Conservation (phyloP, 2,797 vertebrate species). For the Muraenolepis orangiensis region DNA sequence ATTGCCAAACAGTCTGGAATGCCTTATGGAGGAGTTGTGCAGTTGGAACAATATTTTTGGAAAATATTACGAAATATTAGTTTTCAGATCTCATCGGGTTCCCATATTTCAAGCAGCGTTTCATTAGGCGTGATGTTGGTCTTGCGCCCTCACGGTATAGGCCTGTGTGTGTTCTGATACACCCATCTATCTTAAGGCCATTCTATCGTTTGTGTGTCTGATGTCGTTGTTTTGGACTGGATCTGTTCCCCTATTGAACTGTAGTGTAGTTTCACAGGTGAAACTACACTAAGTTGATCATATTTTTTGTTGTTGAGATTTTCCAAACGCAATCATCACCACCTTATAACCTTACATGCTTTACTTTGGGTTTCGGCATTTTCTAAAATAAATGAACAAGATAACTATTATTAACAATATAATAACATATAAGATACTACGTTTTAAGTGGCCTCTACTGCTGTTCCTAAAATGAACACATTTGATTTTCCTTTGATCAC, state of each 20-base stretch:
- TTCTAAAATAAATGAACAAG: conserved; percentile 9
- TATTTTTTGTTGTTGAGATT: too few relatives aligned
- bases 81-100: background rate
- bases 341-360: background rate
- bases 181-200: background rate
- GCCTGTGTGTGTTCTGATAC: background rate
- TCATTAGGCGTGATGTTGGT: background rate
- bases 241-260: background rate
- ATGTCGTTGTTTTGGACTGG: background rate
- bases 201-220: background rate
- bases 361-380: background rate
- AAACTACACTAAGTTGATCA: too few relatives aligned
- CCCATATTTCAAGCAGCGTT: background rate
- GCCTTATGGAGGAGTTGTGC: background rate
- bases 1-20: background rate
- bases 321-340: background rate
- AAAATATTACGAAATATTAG: background rate
- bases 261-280: conserved; percentile 27
- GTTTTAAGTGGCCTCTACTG: conserved; percentile 20
- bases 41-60: background rate
- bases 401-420: conserved; percentile 18
- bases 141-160: background rate
- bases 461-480: conserved; percentile 18
- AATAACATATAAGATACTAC: too few relatives aligned
- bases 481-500: conserved; percentile 14